These are phyloP conservation scores for Pseudoatta argentina DNA, from an alignment of 1,140 invertebrate genomes.

Conservation along the genomic window DNA sequence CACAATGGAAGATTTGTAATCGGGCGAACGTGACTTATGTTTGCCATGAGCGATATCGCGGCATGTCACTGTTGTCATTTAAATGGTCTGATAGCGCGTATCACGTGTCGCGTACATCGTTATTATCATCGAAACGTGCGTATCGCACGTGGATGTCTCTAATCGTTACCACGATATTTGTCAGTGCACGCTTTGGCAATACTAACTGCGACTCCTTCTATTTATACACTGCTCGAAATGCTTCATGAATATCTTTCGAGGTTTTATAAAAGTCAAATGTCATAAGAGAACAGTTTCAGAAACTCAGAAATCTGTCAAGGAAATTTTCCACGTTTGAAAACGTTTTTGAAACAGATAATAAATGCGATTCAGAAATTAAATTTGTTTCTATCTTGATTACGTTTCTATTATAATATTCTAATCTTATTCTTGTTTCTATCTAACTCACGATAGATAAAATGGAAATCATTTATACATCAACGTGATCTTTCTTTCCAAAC, in stretches of 20 bases:
- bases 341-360: not conserved
- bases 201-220: not conserved
- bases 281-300: not conserved
- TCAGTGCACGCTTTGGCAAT: not conserved
- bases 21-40: constrained; percentile 33
- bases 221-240: not conserved
- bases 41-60: constrained; percentile 28
- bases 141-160: constrained; percentile 9
- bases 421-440: not conserved
- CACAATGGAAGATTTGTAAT: constrained; percentile 45
- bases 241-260: not conserved
- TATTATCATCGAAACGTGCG: constrained; percentile 65
- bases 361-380: not conserved
- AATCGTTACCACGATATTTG: not conserved
- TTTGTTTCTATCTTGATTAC: not conserved
- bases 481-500: not conserved
- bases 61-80: constrained; percentile 11
- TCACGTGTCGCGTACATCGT: constrained; percentile 67
- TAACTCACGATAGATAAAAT: not conserved
- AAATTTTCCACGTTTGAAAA: not conserved
- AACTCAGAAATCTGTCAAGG: not conserved
- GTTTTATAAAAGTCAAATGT: constrained; percentile 6
- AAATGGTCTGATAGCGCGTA: constrained; percentile 52
- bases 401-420: not conserved
- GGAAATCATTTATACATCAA: not conserved